phyloP scores from a whole-genome alignment of 2,113 vertebrate species.

The Perognathus longimembris region DNA sequence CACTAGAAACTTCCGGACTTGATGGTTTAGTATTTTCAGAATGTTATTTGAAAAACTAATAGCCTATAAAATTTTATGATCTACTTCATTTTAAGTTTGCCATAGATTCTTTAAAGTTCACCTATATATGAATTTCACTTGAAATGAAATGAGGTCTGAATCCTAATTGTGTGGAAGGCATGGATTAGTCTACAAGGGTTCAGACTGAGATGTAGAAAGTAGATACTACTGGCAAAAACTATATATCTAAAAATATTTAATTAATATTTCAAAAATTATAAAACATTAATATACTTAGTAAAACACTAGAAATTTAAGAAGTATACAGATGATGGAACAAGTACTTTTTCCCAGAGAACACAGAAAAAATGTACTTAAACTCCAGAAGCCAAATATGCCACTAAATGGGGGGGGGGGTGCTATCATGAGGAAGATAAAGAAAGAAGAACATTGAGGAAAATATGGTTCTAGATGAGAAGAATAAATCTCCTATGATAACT shows the following conservation, averaged over 20 bases:
- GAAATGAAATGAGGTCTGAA: too few relatives aligned
- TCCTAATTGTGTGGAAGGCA: neutral
- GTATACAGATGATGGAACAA: neutral
- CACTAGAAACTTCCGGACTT: neutral
- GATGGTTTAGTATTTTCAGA: neutral
- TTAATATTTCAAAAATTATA: neutral
- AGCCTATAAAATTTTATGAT: neutral
- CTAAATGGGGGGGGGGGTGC: neutral
- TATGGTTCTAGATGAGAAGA: neutral
- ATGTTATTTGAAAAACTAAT: neutral
- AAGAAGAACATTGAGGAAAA: neutral
- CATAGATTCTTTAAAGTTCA: neutral
- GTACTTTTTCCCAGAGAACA: neutral
- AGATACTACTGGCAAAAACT: neutral
- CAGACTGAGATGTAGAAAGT: neutral
- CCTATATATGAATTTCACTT: neutral
- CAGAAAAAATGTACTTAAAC: neutral
- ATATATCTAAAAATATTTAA: neutral
- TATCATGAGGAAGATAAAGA: neutral
- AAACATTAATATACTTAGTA: neutral
- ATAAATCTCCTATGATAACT: neutral
- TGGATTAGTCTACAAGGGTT: neutral
- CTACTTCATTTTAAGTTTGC: neutral
- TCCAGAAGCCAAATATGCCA: neutral
- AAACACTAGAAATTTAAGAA: neutral